Evolutionary conservation across 2,797 vertebrate genomes (phyloP), one percentile per base, ranked within the genome.

Genomic region (Sciurus carolinensis): DNA sequence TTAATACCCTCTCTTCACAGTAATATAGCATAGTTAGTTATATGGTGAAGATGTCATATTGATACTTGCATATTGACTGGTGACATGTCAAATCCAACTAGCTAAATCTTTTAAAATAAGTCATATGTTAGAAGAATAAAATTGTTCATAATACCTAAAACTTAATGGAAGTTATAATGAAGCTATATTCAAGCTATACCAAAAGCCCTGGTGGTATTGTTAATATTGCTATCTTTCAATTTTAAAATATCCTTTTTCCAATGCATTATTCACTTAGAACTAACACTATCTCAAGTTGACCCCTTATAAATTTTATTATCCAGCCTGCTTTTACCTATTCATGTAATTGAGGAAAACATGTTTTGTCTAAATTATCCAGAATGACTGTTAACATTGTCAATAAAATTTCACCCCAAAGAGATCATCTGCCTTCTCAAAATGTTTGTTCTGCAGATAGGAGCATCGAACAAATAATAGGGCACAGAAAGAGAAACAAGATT

Each of bases 361-460:
- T 80, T 96, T 84, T 82, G 30, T 77, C 18, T 66, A n/a, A 39
- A 12, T 92, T 77, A 73, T 77, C 62, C 47, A 95, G 54, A 91
- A 76, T 47, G 18, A 87, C 28, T 67, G 62, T 87, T 89, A 54
- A 83, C 11, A 36, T 75, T 77, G 12, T 72, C 39, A 26, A 6
- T 76, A 82, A 52, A 69, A 77, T 62, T 95, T 93, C 39, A 75
- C 42, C 71, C 57, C n/a, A 5, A 2, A 66, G 64, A 83, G 28
- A 17, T 3, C 15, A 62, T 36, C 85, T 83, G 75, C 42, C 75
- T 82, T 88, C 47, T 52, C 13, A 39, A 44, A 3, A 1, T 15
- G 0, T 64, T 36, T 50, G 47, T 80, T 80, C 44, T 5, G 5
- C 36, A 64, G 50, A 75, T 57, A 62, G 20, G 57, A 59, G 36